phyloP scores from a whole-genome alignment of 1,140 invertebrate genomes.

The Belonocnema kinseyi region DNA sequence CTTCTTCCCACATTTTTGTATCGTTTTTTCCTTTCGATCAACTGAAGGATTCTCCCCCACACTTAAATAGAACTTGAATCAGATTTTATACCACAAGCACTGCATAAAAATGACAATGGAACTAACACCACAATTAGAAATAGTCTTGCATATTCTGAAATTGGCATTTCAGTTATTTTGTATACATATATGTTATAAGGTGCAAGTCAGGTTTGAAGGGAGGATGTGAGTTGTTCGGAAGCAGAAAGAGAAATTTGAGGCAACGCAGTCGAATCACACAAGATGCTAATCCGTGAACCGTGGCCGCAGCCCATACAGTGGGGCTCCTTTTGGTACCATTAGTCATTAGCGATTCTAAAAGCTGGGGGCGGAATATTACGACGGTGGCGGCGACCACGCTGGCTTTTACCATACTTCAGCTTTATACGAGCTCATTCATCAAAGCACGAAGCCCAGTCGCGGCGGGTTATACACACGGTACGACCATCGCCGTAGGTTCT shows the following conservation, averaged over 20 bases:
- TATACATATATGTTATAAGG: conserved; percentile 52
- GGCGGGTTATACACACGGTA: conserved; percentile 46
- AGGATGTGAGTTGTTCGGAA: conserved; percentile 29
- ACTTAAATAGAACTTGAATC: conserved; percentile 52
- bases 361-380: conserved; percentile 58
- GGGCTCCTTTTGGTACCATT: conserved; percentile 58
- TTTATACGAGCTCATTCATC: conserved; percentile 63
- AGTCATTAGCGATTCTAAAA: conserved; percentile 66
- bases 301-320: conserved; percentile 38
- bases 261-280: conserved; percentile 40
- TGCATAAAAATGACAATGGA: not conserved
- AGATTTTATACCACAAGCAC: too few species aligned
- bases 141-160: too few species aligned
- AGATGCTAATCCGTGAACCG: conserved; percentile 49
- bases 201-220: conserved; percentile 56
- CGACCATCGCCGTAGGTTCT: conserved; percentile 23
- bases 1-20: conserved; percentile 48
- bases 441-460: conserved; percentile 56
- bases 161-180: not conserved
- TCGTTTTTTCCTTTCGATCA: conserved; percentile 40
- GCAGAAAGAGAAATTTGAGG: conserved; percentile 30
- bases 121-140: not conserved
- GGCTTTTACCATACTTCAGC: conserved; percentile 65
- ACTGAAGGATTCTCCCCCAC: conserved; percentile 50
- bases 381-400: conserved; percentile 37